Conservation (phyloP, 2,113 vertebrate species). For the Pygoscelis adeliae region DNA sequence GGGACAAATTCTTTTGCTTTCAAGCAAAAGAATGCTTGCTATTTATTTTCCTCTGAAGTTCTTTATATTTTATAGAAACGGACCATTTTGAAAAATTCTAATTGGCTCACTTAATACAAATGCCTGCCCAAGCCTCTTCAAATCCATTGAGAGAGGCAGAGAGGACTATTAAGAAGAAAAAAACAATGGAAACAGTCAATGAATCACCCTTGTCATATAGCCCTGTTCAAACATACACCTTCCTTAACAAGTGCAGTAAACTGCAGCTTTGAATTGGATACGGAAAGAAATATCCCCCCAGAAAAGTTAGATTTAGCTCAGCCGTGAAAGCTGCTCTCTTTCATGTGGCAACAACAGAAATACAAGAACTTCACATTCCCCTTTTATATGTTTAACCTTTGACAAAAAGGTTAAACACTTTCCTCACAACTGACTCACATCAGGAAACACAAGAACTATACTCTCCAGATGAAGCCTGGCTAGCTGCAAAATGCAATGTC, state of each 20-base stretch:
- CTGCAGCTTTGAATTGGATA: background rate
- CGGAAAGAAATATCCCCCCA: background rate
- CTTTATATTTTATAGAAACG: background rate
- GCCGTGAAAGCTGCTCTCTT: background rate
- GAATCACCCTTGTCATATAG: background rate
- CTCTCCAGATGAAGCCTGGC: constrained; percentile 45
- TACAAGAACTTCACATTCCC: constrained; percentile 35
- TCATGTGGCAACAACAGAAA: constrained; percentile 55
- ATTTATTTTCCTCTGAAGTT: background rate
- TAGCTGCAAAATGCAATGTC: constrained; percentile 26
- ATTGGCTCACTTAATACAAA: background rate
- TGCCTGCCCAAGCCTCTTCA: background rate
- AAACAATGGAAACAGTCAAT: background rate
- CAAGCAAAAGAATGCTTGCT: background rate
- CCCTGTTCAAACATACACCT: background rate
- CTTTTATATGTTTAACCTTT: constrained; percentile 73
- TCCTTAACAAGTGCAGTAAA: constrained; percentile 7
- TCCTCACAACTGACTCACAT: constrained; percentile 61
- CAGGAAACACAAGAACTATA: constrained; percentile 50
- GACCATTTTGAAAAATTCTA: background rate
- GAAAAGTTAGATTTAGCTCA: constrained; percentile 4
- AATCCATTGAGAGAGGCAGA: background rate
- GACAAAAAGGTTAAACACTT: constrained; percentile 65
- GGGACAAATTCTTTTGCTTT: background rate
- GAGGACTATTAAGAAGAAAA: background rate